phyloP scores from a whole-genome alignment of 2,888 invertebrate species.

The Chymomyza fuscimana region DNA sequence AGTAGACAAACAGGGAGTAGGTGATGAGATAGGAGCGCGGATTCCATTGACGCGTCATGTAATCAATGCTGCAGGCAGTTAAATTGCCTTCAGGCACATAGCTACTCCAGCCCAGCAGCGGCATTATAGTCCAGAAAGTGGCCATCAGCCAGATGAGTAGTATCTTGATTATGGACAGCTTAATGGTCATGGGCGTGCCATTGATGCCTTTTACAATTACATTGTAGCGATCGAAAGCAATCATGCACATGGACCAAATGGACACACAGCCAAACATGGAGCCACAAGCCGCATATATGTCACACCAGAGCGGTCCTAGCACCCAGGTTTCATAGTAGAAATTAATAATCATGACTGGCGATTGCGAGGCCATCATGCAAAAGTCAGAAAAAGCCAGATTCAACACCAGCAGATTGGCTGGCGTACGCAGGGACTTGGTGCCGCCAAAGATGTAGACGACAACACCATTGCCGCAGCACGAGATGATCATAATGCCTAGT shows the following conservation, averaged over 20 bases:
- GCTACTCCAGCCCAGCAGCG: conserved; percentile 92
- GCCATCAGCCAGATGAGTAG: conserved; percentile 89
- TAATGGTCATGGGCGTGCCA: conserved; percentile 90
- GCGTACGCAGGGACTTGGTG: conserved; percentile 85
- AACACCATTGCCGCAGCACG: conserved; percentile 77
- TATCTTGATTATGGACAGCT: conserved; percentile 88
- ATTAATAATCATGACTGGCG: conserved; percentile 79
- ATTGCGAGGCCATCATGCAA: conserved; percentile 88
- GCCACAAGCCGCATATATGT: conserved; percentile 91
- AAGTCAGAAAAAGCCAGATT: conserved; percentile 93
- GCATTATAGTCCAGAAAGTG: conserved; percentile 89
- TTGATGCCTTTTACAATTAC: conserved; percentile 95
- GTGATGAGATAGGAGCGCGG: conserved; percentile 89
- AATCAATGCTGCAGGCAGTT: conserved; percentile 96
- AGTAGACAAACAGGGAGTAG: conserved; percentile 89
- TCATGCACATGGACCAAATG: conserved; percentile 96
- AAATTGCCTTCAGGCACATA: conserved; percentile 96
- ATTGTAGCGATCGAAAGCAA: conserved; percentile 95
- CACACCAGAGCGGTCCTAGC: conserved; percentile 87
- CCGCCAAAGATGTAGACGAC: conserved; percentile 79
- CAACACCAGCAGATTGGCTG: conserved; percentile 93
- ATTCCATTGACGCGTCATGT: conserved; percentile 86
- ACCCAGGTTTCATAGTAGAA: conserved; percentile 79
- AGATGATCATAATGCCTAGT: conserved; percentile 83
- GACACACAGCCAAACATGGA: conserved; percentile 94